Evolutionary conservation across 2,797 vertebrate genomes (phyloP).

Genomic region (Tauraco hartlaubi): DNA sequence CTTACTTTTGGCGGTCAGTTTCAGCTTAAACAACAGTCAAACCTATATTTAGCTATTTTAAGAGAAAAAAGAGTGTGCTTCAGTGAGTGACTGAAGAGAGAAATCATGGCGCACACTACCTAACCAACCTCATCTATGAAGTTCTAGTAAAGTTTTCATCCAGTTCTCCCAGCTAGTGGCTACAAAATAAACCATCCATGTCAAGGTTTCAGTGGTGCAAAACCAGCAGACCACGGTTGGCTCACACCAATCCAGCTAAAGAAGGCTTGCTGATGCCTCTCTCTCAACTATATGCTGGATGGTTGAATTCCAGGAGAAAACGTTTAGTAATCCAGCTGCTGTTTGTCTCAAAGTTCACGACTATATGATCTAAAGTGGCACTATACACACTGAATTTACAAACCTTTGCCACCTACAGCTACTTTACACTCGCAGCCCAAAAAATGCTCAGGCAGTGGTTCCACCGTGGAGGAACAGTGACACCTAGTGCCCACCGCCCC

Average conservation of each 20-base stretch:
- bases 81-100: neutral
- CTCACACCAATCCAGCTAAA: neutral
- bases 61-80: neutral
- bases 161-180: neutral
- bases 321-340: neutral
- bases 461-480: slow-evolving; percentile 62
- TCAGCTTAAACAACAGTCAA: neutral
- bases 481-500: slow-evolving; percentile 68
- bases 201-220: neutral
- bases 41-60: neutral
- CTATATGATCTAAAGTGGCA: neutral
- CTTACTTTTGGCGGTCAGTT: neutral
- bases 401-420: slow-evolving; percentile 2
- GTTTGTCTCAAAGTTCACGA: neutral
- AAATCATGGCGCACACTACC: neutral
- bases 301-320: neutral
- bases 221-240: neutral
- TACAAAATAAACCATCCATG: neutral
- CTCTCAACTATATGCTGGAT: neutral
- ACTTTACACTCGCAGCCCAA: slow-evolving; percentile 66
- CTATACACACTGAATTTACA: neutral
- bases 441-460: slow-evolving; percentile 39
- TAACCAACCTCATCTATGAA: neutral
- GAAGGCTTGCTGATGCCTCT: neutral
- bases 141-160: neutral